Base-by-base conservation (phyloP, 2,113 vertebrate species). In the Leptosomus discolor region DNA sequence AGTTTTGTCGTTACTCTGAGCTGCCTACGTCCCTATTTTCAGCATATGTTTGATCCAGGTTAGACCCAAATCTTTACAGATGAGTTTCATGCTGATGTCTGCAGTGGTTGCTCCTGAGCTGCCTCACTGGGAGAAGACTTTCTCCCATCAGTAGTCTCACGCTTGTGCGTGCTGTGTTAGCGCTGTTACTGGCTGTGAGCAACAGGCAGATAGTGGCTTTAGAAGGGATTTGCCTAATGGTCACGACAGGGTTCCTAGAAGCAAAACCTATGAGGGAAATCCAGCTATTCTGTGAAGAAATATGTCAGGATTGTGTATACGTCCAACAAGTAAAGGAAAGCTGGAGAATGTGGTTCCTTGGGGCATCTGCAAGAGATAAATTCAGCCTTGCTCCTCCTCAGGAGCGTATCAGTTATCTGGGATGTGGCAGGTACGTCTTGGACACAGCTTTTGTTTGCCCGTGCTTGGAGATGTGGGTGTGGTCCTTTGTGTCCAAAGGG, bases 381-480 rank as follows among this genome's bases (percentile, higher is more conserved):
- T 61, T 74, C 69, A 76, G 81, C 70, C 41, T 88, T 91, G 11
- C 4, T 71, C 20, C 58, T 73, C 39, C 82, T 56, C 71, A 50
- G 46, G 48, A 82, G 24, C 0, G 0, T 36, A 13, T 37, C 26
- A 65, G 34, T 58, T 77, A 12, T 8, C 71, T 45, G 32, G 53
- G 74, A 45, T 54, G 21, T 0, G 0, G 37, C 71, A 80, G 21
- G 29, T 34, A 19, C 20, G 4, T 61, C 57, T 69, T 22, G 75
- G 70, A n/a, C 63, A 56, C 34, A 65, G 61, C 30, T 43, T 43
- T 67, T 37, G 17, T 15, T 11, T 92, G 63, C 57, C 73, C 36
- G 0, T 18, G 21, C 22, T 41, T 0, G 2, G 81, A 50, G 45
- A 41, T 57, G 15, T 20, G 29, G 75, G 11, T 1, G 21, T 61